A percentile compares a stretch with the other conserved stretches of the same genome.
Conservation (phyloP, 2,888 invertebrate genomes). For the Drosophila ustulata region DNA sequence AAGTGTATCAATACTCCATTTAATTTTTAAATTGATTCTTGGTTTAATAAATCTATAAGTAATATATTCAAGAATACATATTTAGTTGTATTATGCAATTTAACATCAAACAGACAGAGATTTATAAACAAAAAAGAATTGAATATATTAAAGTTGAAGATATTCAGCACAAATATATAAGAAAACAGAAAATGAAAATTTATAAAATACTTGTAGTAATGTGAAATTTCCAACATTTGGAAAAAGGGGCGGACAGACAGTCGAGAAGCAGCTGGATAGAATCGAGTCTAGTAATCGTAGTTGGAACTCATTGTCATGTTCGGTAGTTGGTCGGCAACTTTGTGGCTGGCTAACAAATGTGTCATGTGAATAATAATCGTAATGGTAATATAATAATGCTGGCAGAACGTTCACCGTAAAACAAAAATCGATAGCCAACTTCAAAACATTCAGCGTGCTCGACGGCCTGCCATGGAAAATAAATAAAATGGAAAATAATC, state of each 20-base stretch:
- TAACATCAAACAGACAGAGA: too few relatives aligned
- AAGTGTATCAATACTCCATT: too few relatives aligned
- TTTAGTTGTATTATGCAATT: too few relatives aligned
- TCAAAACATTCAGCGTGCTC: slow-evolving; percentile 23
- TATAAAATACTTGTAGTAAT: too few relatives aligned
- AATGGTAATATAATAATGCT: background rate
- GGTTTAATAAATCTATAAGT: too few relatives aligned
- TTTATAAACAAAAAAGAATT: too few relatives aligned
- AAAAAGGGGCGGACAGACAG: too few relatives aligned
- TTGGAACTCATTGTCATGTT: background rate
- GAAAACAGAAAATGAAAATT: too few relatives aligned
- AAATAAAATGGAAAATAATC: background rate
- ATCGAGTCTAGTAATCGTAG: background rate
- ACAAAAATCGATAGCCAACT: slow-evolving; percentile 61
- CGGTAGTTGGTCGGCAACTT: slow-evolving; percentile 5
- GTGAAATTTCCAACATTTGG: background rate
- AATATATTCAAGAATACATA: too few relatives aligned
- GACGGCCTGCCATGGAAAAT: slow-evolving; percentile 32
- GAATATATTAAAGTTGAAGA: too few relatives aligned
- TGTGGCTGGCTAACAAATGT: slow-evolving; percentile 20
- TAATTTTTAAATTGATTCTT: too few relatives aligned
- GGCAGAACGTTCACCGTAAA: slow-evolving; percentile 25
- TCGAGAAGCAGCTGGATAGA: background rate
- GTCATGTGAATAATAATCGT: slow-evolving; percentile 7
- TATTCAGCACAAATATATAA: too few relatives aligned